Evolutionary conservation across 2,113 vertebrate genomes (phyloP).

Genomic region (Vireo altiloquus): DNA sequence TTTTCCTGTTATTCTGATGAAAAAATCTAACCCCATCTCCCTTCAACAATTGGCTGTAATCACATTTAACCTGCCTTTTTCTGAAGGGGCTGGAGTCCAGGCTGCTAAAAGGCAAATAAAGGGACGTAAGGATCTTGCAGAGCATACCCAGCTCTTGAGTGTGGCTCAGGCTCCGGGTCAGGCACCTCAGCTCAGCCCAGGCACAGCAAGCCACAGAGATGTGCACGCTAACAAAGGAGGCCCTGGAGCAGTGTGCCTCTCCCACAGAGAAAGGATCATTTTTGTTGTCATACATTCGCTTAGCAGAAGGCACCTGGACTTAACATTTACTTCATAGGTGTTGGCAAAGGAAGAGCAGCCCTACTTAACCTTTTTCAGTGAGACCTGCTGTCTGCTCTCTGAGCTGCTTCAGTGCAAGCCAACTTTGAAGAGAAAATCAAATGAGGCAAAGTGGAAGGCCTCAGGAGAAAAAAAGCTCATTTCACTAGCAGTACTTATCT

Average conservation of each 20-base stretch:
- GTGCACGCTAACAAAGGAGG: neutral
- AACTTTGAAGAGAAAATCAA: neutral
- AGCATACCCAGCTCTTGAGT: neutral
- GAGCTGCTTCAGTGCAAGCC: neutral
- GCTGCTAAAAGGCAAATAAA: neutral
- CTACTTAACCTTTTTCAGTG: neutral
- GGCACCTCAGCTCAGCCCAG: neutral
- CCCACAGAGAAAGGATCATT: neutral
- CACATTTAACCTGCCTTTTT: neutral
- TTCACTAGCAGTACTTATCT: neutral
- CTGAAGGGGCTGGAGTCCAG: neutral
- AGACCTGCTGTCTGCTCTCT: neutral
- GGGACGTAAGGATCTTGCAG: neutral
- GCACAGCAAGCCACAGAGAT: neutral
- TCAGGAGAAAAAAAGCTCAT: neutral
- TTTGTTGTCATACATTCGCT: rapidly evolving
- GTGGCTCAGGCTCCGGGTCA: neutral
- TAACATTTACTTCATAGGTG: neutral
- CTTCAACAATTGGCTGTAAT: neutral
- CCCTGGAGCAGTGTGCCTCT: neutral
- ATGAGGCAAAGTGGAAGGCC: neutral
- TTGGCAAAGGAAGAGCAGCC: neutral
- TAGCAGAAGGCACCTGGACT: neutral
- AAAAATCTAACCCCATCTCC: neutral
- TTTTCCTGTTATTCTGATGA: neutral